Percentiles rank a stretch among this genome's conserved stretches.
Evolutionary conservation across 2,113 vertebrate species (phyloP).

Genomic region (Speoplatyrhinus poulsoni): DNA sequence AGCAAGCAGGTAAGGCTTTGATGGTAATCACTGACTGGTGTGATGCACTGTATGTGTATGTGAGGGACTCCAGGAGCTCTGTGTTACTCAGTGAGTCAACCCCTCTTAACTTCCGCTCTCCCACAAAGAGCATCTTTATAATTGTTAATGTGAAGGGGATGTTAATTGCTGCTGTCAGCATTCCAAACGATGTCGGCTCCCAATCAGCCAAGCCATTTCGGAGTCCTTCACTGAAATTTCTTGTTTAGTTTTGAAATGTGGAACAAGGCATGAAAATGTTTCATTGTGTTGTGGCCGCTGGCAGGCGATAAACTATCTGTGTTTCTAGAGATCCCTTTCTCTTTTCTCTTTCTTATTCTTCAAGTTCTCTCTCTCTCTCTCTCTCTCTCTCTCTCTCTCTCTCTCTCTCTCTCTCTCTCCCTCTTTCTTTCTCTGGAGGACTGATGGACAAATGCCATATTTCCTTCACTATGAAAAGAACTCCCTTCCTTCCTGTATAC

Average conservation of each 20-base stretch:
- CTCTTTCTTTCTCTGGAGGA: neutral
- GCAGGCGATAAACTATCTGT: neutral
- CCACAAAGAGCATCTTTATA: neutral
- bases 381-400: neutral
- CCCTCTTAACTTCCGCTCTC: neutral
- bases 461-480: slow-evolving; percentile 12
- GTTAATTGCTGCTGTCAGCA: slow-evolving; percentile 59
- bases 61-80: slow-evolving; percentile 30
- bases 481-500: neutral
- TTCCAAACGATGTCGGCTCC: slow-evolving; percentile 43
- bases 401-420: slow-evolving; percentile 11
- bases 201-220: slow-evolving; percentile 43
- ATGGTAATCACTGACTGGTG: neutral
- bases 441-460: slow-evolving; percentile 6
- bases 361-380: neutral
- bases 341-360: neutral
- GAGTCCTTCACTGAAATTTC: slow-evolving; percentile 26
- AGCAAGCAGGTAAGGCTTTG: slow-evolving; percentile 86
- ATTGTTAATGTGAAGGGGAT: slow-evolving; percentile 52
- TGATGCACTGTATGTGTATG: too few species aligned
- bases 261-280: slow-evolving; percentile 20
- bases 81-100: slow-evolving; percentile 19
- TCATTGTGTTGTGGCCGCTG: neutral
- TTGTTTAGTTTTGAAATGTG: slow-evolving; percentile 25
- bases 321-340: slow-evolving; percentile 5